A percentile compares a stretch with the other conserved stretches of the same genome.
These are phyloP conservation scores for Eumerus sabulonum DNA, from an alignment of 2,888 invertebrate species.

Conservation along the genomic window DNA sequence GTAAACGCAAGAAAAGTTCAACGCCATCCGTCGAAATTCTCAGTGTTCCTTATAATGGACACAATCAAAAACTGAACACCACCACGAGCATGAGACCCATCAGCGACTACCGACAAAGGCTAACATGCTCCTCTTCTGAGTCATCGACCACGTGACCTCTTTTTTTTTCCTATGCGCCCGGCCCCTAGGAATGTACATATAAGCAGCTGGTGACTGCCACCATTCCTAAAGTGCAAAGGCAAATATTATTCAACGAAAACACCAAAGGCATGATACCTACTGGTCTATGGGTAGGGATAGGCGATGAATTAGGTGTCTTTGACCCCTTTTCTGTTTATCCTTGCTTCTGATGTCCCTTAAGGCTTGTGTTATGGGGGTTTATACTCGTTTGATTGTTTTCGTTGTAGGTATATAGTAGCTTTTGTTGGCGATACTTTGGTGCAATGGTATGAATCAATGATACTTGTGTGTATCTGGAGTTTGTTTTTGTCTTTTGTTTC, in stretches of 20 bases:
- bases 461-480: slow-evolving; percentile 17
- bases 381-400: slow-evolving; percentile 12
- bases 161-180: slow-evolving; percentile 7
- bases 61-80: slow-evolving; percentile 20
- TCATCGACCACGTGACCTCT: slow-evolving; percentile 62
- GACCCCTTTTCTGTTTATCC: slow-evolving; percentile 11
- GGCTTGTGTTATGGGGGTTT: slow-evolving; percentile 1
- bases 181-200: too few relatives aligned
- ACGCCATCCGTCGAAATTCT: slow-evolving; percentile 38
- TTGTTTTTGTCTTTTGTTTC: slow-evolving; percentile 1
- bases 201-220: too few relatives aligned
- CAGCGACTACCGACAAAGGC: slow-evolving; percentile 37
- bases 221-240: slow-evolving; percentile 5
- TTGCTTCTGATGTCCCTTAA: slow-evolving; percentile 8
- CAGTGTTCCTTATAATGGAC: slow-evolving; percentile 22
- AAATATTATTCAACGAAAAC: slow-evolving; percentile 22
- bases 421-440: slow-evolving; percentile 8
- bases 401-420: too few relatives aligned
- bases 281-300: too few relatives aligned
- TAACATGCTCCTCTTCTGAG: slow-evolving; percentile 45
- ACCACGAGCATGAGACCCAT: background rate
- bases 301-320: slow-evolving; percentile 35
- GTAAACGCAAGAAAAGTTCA: slow-evolving; percentile 31
- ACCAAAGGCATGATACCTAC: background rate
- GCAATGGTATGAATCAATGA: slow-evolving; percentile 39